Evolutionary conservation across 2,797 vertebrate species (phyloP), one percentile per base, ranked within the genome.

Genomic region (Pantherophis vulpinus): DNA sequence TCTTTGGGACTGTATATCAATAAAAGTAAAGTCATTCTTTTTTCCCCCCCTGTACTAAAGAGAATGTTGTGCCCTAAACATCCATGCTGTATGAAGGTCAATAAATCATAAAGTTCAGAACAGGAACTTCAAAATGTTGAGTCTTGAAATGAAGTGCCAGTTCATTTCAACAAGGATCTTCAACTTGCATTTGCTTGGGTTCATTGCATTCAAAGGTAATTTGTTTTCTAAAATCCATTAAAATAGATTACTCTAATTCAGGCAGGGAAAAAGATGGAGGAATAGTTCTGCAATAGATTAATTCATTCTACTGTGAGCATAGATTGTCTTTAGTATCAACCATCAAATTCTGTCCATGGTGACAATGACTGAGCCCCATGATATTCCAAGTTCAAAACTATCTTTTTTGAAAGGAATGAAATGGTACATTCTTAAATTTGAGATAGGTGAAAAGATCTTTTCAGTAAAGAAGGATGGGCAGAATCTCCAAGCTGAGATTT

Each of bases 391-490:
- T 83, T 47, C 37, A 42, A 79, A 79, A 23, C 37, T 79, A 79
- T 23, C 74, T 25, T 47, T 25, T 89, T 16, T 32, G 0, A 51
- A 47, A 51, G 25, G 5, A 89, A 47, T 16, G 6, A 4, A 37
- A 20, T 74, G n/a, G 32, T 7, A 25, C 42, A 55, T 61, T 63
- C 42, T n/a, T 63, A 29, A 83, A 90, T 89, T 89, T n/a, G 92
- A 92, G 90, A 29, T 47, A 63, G 0, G 56, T 70, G 90, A 87
- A 16, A 79, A 93, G 91, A 88, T 90, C 3, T 42, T 92, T 89
- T 89, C 18, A 89, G 55, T 60, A 25, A 93, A 60, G 93, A 91
- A 70, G 59, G 18, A 90, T 94, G 93, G 91, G 54, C 86, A 94
- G 2, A 0, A 1, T 0, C 86, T 87, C 94, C 14, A 91, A 70